Evolutionary conservation across 1,140 invertebrate genomes (phyloP).

Genomic region (Armadillidium nasatum): DNA sequence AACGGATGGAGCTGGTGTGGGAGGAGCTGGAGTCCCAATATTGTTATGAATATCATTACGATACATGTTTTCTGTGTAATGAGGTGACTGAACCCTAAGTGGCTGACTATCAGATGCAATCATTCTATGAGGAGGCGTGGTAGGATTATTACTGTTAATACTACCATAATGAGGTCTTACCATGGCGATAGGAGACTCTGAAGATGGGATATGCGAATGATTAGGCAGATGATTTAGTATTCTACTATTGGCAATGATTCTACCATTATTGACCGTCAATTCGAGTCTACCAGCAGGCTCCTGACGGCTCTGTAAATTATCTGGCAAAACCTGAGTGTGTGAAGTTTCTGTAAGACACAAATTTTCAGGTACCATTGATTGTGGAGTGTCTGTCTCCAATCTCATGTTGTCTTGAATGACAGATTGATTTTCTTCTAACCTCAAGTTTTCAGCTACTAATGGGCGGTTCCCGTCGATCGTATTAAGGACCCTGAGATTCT

Average conservation of each 20-base stretch:
- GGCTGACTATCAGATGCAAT: conserved; percentile 33
- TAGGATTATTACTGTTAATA: conserved; percentile 12
- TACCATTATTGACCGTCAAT: conserved; percentile 11
- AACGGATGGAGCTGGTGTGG: conserved; percentile 32
- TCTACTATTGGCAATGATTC: not conserved
- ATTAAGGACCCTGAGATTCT: not conserved
- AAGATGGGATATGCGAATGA: not conserved
- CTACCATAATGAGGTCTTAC: conserved; percentile 34
- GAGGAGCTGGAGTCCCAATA: conserved; percentile 28
- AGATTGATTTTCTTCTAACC: conserved; percentile 29
- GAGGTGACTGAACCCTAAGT: conserved; percentile 35
- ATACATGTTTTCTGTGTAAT: conserved; percentile 34
- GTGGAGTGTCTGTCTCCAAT: conserved; percentile 33
- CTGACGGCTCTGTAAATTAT: conserved; percentile 36
- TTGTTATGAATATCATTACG: conserved; percentile 34
- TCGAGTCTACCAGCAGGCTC: not conserved
- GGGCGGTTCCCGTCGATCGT: not conserved
- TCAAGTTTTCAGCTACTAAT: conserved; percentile 22
- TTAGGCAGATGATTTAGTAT: conserved; percentile 26
- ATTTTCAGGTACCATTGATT: conserved; percentile 39
- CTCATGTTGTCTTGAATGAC: conserved; percentile 23
- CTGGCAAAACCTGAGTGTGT: conserved; percentile 34
- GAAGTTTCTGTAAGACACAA: conserved; percentile 38
- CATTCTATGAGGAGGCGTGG: conserved; percentile 27
- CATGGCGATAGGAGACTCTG: conserved; percentile 31